Conservation (phyloP, 2,797 vertebrate genomes). For the Bradypodion ventrale region DNA sequence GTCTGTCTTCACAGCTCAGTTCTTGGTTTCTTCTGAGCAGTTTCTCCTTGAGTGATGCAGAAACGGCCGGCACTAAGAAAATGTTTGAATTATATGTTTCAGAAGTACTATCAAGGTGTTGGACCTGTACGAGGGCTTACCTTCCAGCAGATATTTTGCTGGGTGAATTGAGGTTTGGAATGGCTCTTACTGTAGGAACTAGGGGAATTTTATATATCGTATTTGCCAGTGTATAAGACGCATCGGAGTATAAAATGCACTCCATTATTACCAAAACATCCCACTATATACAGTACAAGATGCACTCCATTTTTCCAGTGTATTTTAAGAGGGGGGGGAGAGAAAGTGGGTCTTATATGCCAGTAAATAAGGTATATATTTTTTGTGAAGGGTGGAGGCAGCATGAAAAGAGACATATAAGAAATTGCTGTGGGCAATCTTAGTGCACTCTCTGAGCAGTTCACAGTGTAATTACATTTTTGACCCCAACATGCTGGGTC, state of each 20-base stretch:
- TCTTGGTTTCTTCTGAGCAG: constrained; percentile 40
- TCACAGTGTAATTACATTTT: too few relatives aligned
- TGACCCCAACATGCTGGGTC: too few relatives aligned
- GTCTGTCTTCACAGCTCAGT: constrained; percentile 41
- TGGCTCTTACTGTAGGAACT: not conserved
- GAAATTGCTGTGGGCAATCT: not conserved
- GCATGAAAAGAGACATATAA: not conserved
- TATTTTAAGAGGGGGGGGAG: too few relatives aligned
- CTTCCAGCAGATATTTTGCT: not conserved
- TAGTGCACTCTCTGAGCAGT: too few relatives aligned
- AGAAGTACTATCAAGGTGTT: not conserved
- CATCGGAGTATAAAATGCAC: too few relatives aligned
- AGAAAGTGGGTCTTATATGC: too few relatives aligned
- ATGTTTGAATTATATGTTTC: constrained; percentile 12
- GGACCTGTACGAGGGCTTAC: not conserved
- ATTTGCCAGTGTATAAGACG: too few relatives aligned
- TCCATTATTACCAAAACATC: too few relatives aligned
- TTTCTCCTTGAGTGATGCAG: constrained; percentile 50
- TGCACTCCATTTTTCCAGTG: too few relatives aligned
- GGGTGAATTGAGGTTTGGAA: not conserved
- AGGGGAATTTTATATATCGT: not conserved
- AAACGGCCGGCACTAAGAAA: not conserved
- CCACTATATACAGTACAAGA: too few relatives aligned
- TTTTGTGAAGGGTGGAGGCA: not conserved
- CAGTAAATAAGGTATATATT: too few relatives aligned